Conservation (phyloP, 2,113 vertebrate species). For the Thunnus maccoyii region DNA sequence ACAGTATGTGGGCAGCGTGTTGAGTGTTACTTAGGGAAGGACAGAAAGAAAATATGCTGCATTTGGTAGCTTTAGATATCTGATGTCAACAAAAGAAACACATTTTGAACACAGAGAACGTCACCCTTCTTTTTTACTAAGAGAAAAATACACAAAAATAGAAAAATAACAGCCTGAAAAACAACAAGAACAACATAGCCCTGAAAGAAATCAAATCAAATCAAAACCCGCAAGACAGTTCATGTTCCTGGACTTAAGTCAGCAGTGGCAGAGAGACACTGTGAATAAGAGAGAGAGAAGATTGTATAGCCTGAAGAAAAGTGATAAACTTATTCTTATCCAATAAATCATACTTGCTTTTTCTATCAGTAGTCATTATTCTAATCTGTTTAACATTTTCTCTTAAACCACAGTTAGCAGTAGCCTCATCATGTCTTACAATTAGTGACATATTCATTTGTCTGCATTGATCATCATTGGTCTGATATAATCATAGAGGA, state of each 20-base stretch:
- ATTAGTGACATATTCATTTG: slow-evolving; percentile 41
- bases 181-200: slow-evolving; percentile 17
- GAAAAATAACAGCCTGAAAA: slow-evolving; percentile 5
- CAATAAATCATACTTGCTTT: slow-evolving; percentile 55
- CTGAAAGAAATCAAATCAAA: slow-evolving; percentile 26
- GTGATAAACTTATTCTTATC: slow-evolving; percentile 30
- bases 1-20: slow-evolving; percentile 40
- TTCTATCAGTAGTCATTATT: slow-evolving; percentile 41
- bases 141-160: slow-evolving; percentile 17
- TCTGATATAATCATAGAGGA: slow-evolving; percentile 28
- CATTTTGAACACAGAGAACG: slow-evolving; percentile 31
- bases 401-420: slow-evolving; percentile 40
- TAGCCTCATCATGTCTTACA: slow-evolving; percentile 41
- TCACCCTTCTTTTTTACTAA: neutral
- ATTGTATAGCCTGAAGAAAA: slow-evolving; percentile 30
- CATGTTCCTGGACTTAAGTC: slow-evolving; percentile 16
- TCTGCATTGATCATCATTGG: slow-evolving; percentile 55
- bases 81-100: slow-evolving; percentile 35
- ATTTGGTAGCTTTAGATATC: slow-evolving; percentile 30
- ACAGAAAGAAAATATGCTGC: slow-evolving; percentile 10
- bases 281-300: slow-evolving; percentile 1
- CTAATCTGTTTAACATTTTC: slow-evolving; percentile 34
- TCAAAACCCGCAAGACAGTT: slow-evolving; percentile 27
- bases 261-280: slow-evolving; percentile 12
- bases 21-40: slow-evolving; percentile 21